phyloP scores from a whole-genome alignment of 2,888 invertebrate species.

The Philhelius pedissequus region DNA sequence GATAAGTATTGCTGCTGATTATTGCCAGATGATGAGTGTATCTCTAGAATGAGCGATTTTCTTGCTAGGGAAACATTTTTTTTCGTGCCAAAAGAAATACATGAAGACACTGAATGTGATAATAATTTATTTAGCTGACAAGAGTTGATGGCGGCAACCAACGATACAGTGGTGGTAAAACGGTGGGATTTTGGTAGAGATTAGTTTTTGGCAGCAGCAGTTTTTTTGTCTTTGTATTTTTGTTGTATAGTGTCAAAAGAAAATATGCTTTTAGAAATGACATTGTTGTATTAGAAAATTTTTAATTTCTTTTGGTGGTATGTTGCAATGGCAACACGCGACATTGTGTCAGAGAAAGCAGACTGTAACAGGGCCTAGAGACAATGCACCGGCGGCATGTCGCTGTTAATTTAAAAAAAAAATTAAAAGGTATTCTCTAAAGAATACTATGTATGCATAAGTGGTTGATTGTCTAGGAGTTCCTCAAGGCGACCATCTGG shows the following conservation, averaged over 20 bases:
- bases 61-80: background rate
- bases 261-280: conserved; percentile 48
- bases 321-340: conserved; percentile 4
- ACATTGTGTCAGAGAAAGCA: background rate
- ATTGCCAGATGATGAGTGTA: conserved; percentile 54
- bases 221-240: background rate
- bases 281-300: conserved; percentile 3
- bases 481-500: background rate
- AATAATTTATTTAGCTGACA: conserved; percentile 64
- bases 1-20: conserved; percentile 11
- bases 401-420: too few relatives aligned
- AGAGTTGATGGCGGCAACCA: conserved; percentile 24
- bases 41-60: conserved; percentile 34
- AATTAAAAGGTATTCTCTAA: too few relatives aligned
- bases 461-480: background rate
- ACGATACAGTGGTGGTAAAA: background rate
- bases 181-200: conserved; percentile 3
- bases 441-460: too few relatives aligned
- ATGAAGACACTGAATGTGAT: conserved; percentile 20
- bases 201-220: conserved; percentile 43
- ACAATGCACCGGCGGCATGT: background rate
- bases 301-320: background rate
- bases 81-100: conserved; percentile 40
- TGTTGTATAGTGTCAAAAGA: conserved; percentile 1
- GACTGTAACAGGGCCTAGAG: background rate